Conservation (phyloP, 2,888 invertebrate genomes). For the Galerucella nymphaeae region DNA sequence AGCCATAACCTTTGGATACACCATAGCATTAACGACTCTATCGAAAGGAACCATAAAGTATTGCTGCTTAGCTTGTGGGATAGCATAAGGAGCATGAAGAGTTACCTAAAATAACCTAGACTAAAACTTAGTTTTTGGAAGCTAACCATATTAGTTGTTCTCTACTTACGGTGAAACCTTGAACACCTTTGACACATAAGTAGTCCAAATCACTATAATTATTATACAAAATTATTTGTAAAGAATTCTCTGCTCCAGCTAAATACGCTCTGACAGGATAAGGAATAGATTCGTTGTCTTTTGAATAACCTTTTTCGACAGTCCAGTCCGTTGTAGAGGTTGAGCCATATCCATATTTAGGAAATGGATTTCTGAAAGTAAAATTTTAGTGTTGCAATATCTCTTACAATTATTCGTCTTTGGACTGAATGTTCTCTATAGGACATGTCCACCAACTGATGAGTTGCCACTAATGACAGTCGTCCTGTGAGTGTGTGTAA, state of each 20-base stretch:
- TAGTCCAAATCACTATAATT: constrained; percentile 46
- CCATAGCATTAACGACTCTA: constrained; percentile 74
- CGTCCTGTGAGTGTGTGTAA: no score
- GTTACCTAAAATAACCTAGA: no score
- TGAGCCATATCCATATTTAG: constrained; percentile 23
- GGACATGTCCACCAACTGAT: no score
- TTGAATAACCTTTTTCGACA: constrained; percentile 71
- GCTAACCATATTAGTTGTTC: neutral
- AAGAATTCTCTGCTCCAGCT: constrained; percentile 68
- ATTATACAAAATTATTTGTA: constrained; percentile 46
- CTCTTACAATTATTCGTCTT: no score
- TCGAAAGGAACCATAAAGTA: constrained; percentile 76
- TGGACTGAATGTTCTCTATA: no score
- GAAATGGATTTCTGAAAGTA: constrained; percentile 48
- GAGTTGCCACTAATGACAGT: no score
- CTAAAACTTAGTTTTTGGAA: no score
- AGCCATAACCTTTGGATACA: constrained; percentile 78
- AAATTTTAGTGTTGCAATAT: neutral
- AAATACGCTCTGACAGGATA: constrained; percentile 74
- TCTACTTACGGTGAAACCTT: constrained; percentile 48
- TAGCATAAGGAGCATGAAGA: constrained; percentile 74
- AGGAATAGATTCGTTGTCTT: constrained; percentile 65
- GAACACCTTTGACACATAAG: constrained; percentile 47
- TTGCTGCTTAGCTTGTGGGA: constrained; percentile 73
- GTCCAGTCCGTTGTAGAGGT: constrained; percentile 65